A percentile compares a stretch with the other conserved stretches of the same genome.
Evolutionary conservation across 2,797 vertebrate genomes (phyloP).

Genomic region (Diglossa cyanea): DNA sequence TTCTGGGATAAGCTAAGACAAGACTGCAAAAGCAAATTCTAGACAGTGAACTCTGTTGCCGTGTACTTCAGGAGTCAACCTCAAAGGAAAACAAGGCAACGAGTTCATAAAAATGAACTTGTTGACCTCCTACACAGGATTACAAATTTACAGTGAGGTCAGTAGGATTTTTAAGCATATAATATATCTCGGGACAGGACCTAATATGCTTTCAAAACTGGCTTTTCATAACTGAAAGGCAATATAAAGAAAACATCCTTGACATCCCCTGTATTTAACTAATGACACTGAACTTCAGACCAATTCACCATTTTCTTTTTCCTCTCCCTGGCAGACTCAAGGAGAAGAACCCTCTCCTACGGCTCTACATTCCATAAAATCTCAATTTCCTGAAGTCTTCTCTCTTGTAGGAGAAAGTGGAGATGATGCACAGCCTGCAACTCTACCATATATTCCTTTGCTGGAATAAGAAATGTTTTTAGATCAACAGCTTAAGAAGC

Average conservation of each 20-base stretch:
- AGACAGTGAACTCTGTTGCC: not conserved
- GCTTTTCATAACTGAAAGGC: not conserved
- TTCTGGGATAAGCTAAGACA: not conserved
- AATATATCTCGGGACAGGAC: not conserved
- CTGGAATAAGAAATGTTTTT: slow-evolving; percentile 16
- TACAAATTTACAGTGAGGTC: not conserved
- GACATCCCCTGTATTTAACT: not conserved
- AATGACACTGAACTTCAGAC: not conserved
- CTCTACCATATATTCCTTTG: not conserved
- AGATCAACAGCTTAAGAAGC: slow-evolving; percentile 34
- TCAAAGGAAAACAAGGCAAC: slow-evolving; percentile 2
- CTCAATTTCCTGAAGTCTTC: not conserved
- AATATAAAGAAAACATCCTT: not conserved
- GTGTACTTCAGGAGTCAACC: not conserved
- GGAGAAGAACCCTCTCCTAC: not conserved
- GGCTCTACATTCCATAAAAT: not conserved
- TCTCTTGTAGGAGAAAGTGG: not conserved
- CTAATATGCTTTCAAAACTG: not conserved
- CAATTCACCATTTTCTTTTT: not conserved
- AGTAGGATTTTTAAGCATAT: not conserved
- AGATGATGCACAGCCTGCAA: not conserved
- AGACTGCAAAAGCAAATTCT: not conserved
- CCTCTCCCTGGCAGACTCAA: not conserved
- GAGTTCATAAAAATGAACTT: not conserved
- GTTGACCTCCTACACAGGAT: not conserved